These are phyloP conservation scores for Allophyes oxyacanthae DNA, from an alignment of 2,888 invertebrate species.

Conservation along the genomic window DNA sequence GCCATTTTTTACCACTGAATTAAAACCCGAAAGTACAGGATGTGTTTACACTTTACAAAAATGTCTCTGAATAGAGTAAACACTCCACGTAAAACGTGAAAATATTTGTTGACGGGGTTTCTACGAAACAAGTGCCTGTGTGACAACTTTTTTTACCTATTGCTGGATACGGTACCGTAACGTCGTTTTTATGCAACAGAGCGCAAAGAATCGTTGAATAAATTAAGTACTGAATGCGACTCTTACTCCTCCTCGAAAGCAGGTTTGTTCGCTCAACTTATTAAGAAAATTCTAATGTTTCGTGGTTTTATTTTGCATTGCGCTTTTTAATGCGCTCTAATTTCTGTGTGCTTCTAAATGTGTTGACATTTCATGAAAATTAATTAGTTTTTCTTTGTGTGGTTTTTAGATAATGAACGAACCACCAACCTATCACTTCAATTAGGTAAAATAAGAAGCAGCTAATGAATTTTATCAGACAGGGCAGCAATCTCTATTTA, in stretches of 20 bases:
- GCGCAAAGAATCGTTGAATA: conserved; percentile 45
- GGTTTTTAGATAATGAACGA: too few relatives aligned
- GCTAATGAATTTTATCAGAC: too few relatives aligned
- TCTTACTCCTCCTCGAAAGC: too few relatives aligned
- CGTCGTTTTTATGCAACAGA: conserved; percentile 36
- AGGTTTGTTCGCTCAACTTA: conserved; percentile 30
- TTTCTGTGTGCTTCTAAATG: not conserved
- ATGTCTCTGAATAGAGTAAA: conserved; percentile 23
- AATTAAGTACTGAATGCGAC: conserved; percentile 38
- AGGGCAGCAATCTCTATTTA: too few relatives aligned
- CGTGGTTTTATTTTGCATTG: conserved; percentile 14
- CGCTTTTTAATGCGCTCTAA: conserved; percentile 4
- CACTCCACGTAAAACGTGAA: conserved; percentile 16
- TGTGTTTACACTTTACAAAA: conserved; percentile 26
- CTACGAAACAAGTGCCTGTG: conserved; percentile 1
- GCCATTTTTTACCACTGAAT: too few relatives aligned
- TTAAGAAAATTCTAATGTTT: conserved; percentile 26
- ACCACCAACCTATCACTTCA: too few relatives aligned
- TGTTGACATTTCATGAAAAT: too few relatives aligned
- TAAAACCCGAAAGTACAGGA: conserved; percentile 19
- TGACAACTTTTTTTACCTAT: conserved; percentile 8
- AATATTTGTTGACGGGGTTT: conserved; percentile 21
- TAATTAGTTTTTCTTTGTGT: too few relatives aligned
- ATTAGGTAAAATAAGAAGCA: too few relatives aligned
- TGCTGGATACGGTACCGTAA: conserved; percentile 1